These are phyloP conservation scores for Clostera curtula DNA, from an alignment of 2,888 invertebrate species.

Conservation along the genomic window DNA sequence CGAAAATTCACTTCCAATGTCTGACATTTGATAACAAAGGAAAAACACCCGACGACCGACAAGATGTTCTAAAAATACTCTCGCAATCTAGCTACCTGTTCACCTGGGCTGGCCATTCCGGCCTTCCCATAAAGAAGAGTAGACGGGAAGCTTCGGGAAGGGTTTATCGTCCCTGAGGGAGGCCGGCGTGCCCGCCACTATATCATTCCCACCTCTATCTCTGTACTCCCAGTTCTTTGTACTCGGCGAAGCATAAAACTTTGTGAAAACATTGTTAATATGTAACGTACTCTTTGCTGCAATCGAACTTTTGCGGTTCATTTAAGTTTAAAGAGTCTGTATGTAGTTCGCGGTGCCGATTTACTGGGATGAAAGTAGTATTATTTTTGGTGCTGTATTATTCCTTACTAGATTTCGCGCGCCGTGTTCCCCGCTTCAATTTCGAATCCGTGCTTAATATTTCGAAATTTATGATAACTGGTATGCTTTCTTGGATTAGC, in stretches of 20 bases:
- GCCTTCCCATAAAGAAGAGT: slow-evolving; percentile 74
- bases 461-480: too few species aligned
- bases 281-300: slow-evolving; percentile 26
- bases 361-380: too few species aligned
- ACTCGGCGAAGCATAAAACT: slow-evolving; percentile 46
- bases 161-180: slow-evolving; percentile 73
- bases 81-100: slow-evolving; percentile 71
- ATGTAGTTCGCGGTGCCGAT: too few species aligned
- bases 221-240: slow-evolving; percentile 54
- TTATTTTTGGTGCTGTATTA: too few species aligned
- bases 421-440: too few species aligned
- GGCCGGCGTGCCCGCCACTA: slow-evolving; percentile 66
- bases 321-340: slow-evolving; percentile 18
- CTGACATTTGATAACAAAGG: slow-evolving; percentile 70
- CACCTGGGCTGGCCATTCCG: slow-evolving; percentile 71
- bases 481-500: too few species aligned
- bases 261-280: slow-evolving; percentile 48
- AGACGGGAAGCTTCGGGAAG: slow-evolving; percentile 68
- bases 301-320: slow-evolving; percentile 25
- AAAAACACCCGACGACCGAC: slow-evolving; percentile 67
- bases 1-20: slow-evolving; percentile 54
- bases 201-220: slow-evolving; percentile 70
- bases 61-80: slow-evolving; percentile 73
- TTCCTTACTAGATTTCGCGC: too few species aligned
- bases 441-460: too few species aligned